Percentiles rank a stretch among this genome's conserved stretches.
Conservation (phyloP, 1,140 invertebrate species). For the Drosophila truncata region DNA sequence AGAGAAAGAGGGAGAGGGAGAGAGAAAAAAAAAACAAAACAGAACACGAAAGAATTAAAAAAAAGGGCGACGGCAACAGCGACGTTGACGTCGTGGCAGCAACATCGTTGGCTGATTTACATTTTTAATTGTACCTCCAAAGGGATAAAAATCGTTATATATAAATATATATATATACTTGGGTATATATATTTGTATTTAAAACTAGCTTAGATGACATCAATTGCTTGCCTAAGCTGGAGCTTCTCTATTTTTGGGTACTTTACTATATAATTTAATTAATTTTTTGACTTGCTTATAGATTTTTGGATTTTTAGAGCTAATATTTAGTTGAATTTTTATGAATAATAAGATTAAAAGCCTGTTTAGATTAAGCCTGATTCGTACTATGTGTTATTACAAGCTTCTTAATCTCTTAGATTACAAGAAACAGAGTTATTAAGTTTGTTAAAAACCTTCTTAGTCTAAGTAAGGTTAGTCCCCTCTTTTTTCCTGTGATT, state of each 20-base stretch:
- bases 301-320: background rate
- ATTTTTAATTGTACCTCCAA: slow-evolving; percentile 77
- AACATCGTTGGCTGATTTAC: slow-evolving; percentile 72
- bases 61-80: background rate
- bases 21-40: slow-evolving; percentile 7
- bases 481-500: too few relatives aligned
- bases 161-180: background rate
- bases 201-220: slow-evolving; percentile 44
- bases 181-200: background rate
- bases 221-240: background rate
- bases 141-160: slow-evolving; percentile 31
- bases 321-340: too few relatives aligned
- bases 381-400: background rate
- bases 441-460: background rate
- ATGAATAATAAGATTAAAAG: background rate
- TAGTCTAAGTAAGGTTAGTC: background rate
- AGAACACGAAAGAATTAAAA: slow-evolving; percentile 29
- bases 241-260: background rate
- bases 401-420: background rate
- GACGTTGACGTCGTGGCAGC: slow-evolving; percentile 12
- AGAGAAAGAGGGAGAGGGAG: background rate
- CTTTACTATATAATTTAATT: background rate
- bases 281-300: background rate
- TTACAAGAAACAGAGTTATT: background rate
- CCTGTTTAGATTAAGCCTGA: background rate